Evolutionary conservation across 2,797 vertebrate genomes (phyloP).

Genomic region (Naso thynnoides): DNA sequence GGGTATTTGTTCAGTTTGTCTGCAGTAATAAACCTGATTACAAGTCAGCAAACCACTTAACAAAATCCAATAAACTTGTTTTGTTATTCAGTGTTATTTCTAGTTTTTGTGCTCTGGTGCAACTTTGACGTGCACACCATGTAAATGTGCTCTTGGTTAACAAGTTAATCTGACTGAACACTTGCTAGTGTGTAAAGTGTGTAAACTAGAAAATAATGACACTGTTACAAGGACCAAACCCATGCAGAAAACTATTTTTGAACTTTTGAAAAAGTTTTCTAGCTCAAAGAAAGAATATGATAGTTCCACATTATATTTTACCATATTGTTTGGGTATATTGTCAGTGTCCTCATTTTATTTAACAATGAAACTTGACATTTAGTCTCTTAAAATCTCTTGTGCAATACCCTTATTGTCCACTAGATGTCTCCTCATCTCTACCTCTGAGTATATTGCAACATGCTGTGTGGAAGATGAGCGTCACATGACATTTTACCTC

Average conservation of each 20-base stretch:
- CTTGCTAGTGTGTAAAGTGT: neutral
- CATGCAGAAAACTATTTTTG: neutral
- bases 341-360: neutral
- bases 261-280: neutral
- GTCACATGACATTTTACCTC: conserved; percentile 41
- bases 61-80: neutral
- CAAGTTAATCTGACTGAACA: neutral
- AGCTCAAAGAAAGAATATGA: too few relatives aligned
- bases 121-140: neutral
- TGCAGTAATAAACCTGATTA: neutral
- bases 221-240: neutral
- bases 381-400: neutral
- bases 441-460: conserved; percentile 7
- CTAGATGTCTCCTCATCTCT: conserved; percentile 75
- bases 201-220: neutral
- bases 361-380: neutral
- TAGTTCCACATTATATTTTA: too few relatives aligned
- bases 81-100: neutral
- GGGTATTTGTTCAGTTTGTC: neutral
- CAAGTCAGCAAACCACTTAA: neutral
- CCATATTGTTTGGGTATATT: neutral
- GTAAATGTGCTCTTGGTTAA: neutral
- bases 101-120: neutral
- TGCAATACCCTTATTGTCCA: conserved; percentile 46
- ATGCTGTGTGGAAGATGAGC: conserved; percentile 24